Evolutionary conservation across 1,140 invertebrate species (phyloP).

Genomic region (Drosophila asahinai): DNA sequence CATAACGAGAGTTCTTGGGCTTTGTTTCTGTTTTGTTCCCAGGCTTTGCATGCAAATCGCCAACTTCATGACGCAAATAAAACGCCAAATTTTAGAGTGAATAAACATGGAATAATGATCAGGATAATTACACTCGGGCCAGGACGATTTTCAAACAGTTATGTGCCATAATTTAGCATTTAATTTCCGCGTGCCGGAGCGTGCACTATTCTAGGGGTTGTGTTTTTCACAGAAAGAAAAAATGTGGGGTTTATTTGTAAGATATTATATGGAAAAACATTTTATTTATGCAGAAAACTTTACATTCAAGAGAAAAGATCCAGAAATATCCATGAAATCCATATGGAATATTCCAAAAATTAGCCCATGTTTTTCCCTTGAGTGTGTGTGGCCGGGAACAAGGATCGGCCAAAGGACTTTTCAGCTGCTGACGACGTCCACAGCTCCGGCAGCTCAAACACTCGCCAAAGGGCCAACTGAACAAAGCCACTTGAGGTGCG

Average conservation of each 20-base stretch:
- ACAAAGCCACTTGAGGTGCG: constrained; percentile 83
- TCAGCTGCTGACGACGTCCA: constrained; percentile 25
- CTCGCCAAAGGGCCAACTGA: constrained; percentile 79
- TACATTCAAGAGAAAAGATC: no score
- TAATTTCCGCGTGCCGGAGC: constrained; percentile 45
- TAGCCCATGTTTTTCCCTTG: not conserved
- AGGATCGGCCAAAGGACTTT: constrained; percentile 7
- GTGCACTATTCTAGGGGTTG: constrained; percentile 25
- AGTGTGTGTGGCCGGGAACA: not conserved
- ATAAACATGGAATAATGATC: constrained; percentile 80
- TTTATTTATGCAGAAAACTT: not conserved
- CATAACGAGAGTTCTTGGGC: constrained; percentile 25
- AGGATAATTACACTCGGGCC: constrained; percentile 74
- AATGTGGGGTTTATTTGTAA: not conserved
- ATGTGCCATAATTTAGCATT: constrained; percentile 77
- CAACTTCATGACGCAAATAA: constrained; percentile 71
- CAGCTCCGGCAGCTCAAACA: constrained; percentile 62
- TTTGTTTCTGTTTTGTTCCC: constrained; percentile 33
- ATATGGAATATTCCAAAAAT: no score
- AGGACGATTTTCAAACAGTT: constrained; percentile 73
- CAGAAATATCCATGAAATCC: no score
- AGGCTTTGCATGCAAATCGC: constrained; percentile 44
- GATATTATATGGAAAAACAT: no score
- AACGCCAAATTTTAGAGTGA: constrained; percentile 77
- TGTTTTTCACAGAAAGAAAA: not conserved